Conservation (phyloP, 1,140 invertebrate genomes). For the Musca domestica region DNA sequence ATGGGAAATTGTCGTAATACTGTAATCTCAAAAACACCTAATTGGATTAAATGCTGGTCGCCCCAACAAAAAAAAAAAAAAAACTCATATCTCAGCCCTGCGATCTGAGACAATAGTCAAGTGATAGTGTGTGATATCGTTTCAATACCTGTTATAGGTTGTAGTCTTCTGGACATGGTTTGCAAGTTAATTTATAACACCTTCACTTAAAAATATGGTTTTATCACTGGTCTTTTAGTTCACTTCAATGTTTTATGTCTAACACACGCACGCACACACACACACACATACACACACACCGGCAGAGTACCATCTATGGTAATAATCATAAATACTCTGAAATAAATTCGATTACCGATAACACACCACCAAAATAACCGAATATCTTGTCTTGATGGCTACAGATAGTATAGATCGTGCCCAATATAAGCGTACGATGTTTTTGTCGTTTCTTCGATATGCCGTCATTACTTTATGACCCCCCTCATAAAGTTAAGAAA, state of each 20-base stretch:
- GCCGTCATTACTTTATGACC: neutral
- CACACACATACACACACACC: no score
- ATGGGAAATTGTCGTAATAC: no score
- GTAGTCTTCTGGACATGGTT: no score
- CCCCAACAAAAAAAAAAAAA: no score
- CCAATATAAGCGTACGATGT: neutral
- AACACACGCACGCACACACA: neutral
- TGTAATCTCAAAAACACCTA: no score
- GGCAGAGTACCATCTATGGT: no score
- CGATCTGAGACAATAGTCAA: no score
- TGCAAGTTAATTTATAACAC: slow-evolving; percentile 10
- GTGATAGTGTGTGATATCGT: no score
- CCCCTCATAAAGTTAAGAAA: neutral
- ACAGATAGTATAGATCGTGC: slow-evolving; percentile 1
- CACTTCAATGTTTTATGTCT: neutral
- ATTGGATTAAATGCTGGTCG: no score
- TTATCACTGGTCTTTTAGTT: slow-evolving; percentile 9
- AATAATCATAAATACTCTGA: slow-evolving; percentile 5
- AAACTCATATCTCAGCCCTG: no score
- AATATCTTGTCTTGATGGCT: slow-evolving; percentile 21
- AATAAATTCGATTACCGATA: slow-evolving; percentile 13
- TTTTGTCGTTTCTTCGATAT: no score
- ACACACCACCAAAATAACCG: neutral
- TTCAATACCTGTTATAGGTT: no score
- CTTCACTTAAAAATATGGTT: neutral